Base-by-base conservation (phyloP, 2,113 vertebrate genomes). In the Perca flavescens region DNA sequence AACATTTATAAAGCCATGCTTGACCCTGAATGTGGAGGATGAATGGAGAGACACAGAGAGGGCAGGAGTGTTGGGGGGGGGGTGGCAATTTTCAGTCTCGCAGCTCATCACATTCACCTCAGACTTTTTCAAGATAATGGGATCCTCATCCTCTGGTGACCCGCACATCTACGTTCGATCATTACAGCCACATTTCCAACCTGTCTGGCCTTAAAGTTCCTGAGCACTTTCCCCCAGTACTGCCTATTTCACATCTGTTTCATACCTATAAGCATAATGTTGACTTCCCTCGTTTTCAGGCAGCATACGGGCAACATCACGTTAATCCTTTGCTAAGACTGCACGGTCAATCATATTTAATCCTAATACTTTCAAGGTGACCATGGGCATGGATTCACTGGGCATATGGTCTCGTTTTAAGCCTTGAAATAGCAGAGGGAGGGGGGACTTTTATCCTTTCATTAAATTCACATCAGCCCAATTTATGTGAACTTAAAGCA, bases 341-440 rank as follows among this genome's bases (percentile, higher is more conserved):
- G 70, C 75, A 56, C 46, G 73, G 87, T 92, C 87, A 85, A 91
- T 93, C 91, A 91, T 86, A 87, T 93, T 91, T 88, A 90, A 93
- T 89, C 86, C 90, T 92, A 88, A 92, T 92, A 76, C 86, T 86
- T 88, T 87, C 87, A 94, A 94, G 93, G 92, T 95, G 89, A 95
- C 93, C 88, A 49, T 6, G 15, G 47, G 61, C 80, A 34, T 36
- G 58, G 82, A 91, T 91, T 86, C 86, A 65, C 71, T 53, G 68
- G 74, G 80, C 90, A 89, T 93, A 84, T 81, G 86, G 88, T 87
- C 80, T 49, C 13, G 14, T 53, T 82, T 86, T 90, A 91, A 93
- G 80, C 86, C 74, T 75, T 72, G 54, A 74, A 73, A 86, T 77
- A 57, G 74, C 28, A 34, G 34, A 31, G 78, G 43, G 62, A 60